A percentile compares a stretch with the other conserved stretches of the same genome.
Conservation (phyloP, 2,888 invertebrate genomes). For the Ectropis crepuscularia region DNA sequence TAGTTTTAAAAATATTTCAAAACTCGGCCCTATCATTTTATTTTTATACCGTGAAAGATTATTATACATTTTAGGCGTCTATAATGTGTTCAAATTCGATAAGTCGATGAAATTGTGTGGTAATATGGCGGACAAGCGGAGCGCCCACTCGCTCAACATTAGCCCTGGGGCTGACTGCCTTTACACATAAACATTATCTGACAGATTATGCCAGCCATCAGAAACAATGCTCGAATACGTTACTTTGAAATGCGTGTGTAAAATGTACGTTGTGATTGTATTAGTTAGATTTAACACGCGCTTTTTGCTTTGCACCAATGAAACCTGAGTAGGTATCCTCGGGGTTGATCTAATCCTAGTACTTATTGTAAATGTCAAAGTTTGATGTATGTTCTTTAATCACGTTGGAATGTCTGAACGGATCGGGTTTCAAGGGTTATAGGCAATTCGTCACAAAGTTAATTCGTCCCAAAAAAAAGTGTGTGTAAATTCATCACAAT, state of each 20-base stretch:
- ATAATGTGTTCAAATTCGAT: constrained; percentile 63
- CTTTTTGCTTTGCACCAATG: no score
- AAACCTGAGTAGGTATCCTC: no score
- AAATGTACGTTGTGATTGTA: background rate
- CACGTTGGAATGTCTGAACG: no score
- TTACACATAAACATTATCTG: constrained; percentile 34
- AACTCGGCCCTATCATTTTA: no score
- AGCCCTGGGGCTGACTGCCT: constrained; percentile 47
- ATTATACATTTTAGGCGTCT: constrained; percentile 37
- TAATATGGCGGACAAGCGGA: constrained; percentile 71
- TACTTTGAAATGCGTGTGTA: background rate
- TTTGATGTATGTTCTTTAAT: no score
- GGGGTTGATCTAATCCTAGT: no score
- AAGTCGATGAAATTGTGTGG: constrained; percentile 75
- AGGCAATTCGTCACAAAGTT: no score
- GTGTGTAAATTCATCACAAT: no score
- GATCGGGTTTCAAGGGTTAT: no score
- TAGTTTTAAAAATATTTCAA: no score
- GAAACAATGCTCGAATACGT: constrained; percentile 8
- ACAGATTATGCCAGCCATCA: constrained; percentile 16
- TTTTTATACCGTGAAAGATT: constrained; percentile 4
- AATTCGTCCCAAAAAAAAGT: no score
- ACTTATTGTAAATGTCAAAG: no score
- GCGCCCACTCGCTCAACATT: constrained; percentile 57
- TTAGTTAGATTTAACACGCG: background rate